phyloP scores from a whole-genome alignment of 2,113 vertebrate species.

The Dasyornis broadbenti region DNA sequence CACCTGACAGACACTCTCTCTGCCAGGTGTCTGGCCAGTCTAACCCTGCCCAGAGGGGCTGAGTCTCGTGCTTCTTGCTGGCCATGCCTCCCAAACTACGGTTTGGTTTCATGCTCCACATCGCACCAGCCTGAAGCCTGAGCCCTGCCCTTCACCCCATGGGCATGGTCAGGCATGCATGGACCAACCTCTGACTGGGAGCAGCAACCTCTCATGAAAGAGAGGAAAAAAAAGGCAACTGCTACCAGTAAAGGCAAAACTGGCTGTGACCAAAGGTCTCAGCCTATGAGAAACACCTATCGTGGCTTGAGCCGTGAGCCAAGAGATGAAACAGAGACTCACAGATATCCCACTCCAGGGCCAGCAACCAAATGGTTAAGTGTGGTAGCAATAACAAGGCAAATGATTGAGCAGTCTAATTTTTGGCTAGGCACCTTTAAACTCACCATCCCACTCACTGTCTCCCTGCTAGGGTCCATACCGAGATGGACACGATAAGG shows the following conservation, averaged over 20 bases:
- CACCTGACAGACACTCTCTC: slow-evolving; percentile 30
- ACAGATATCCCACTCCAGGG: background rate
- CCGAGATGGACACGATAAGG: background rate
- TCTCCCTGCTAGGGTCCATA: background rate
- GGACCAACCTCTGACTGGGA: background rate
- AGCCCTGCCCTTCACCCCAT: slow-evolving; percentile 6
- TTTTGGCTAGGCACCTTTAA: background rate
- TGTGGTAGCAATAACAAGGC: background rate
- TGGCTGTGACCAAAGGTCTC: background rate
- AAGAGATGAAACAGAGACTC: background rate
- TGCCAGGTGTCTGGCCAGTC: slow-evolving; percentile 38
- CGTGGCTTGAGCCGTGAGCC: background rate
- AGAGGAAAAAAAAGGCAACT: background rate
- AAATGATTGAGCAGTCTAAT: background rate
- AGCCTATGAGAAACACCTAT: background rate
- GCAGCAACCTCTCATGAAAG: background rate
- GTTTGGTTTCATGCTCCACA: background rate
- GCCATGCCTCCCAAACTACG: background rate
- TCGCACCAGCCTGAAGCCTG: background rate
- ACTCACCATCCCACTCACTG: background rate
- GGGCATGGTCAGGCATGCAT: background rate
- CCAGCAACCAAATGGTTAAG: background rate
- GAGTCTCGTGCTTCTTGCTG: background rate
- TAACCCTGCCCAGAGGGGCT: slow-evolving; percentile 33
- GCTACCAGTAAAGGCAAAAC: background rate